A percentile compares a stretch with the other conserved stretches of the same genome.
phyloP scores from a whole-genome alignment of 1,140 invertebrate genomes.

The Lamellibrachia luymesi region DNA sequence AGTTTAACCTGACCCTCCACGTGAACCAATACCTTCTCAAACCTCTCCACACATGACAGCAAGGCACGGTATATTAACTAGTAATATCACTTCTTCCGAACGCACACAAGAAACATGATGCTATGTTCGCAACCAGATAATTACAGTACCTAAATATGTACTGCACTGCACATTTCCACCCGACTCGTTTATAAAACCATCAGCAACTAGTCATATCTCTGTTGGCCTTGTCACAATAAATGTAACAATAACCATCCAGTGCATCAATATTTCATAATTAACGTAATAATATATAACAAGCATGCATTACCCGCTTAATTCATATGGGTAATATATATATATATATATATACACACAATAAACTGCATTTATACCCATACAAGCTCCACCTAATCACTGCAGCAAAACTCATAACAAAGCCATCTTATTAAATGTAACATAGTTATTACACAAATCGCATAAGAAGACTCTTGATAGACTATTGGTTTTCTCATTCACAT shows the following conservation, averaged over 20 bases:
- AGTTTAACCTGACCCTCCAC: too few species aligned
- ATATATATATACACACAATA: background rate
- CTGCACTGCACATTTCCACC: background rate
- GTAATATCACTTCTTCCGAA: too few species aligned
- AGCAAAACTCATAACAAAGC: background rate
- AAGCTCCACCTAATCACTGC: background rate
- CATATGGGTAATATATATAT: background rate
- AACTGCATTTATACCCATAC: too few species aligned
- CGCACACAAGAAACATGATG: too few species aligned
- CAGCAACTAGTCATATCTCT: background rate
- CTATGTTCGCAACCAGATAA: background rate
- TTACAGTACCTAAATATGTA: background rate
- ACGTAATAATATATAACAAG: background rate
- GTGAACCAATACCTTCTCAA: too few species aligned
- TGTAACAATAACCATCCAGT: background rate
- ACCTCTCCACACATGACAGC: too few species aligned
- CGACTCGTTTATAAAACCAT: background rate
- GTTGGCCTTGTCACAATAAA: background rate
- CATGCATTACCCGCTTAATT: background rate
- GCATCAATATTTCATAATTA: background rate
- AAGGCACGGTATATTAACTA: too few species aligned
- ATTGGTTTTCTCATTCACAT: background rate
- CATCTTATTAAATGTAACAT: constrained; percentile 2
- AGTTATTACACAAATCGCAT: background rate
- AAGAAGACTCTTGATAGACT: background rate